phyloP scores from a whole-genome alignment of 2,888 invertebrate genomes.

The Macrosoma leucophasiata region DNA sequence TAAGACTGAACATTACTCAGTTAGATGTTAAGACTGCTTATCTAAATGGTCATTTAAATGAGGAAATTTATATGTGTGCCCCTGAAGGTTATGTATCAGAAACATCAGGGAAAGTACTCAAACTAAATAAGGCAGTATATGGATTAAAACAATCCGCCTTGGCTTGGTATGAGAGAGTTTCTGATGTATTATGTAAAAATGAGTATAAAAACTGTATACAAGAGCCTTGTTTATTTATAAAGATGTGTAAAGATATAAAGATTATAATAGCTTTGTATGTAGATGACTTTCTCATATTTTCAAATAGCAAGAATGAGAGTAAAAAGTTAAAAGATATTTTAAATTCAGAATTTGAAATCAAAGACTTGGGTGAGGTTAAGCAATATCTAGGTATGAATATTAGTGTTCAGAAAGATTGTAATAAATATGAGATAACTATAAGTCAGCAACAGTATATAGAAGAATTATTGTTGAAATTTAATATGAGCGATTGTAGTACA shows the following conservation, averaged over 20 bases:
- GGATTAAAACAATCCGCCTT: conserved; percentile 9
- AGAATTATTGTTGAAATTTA: no score
- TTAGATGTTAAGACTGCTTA: conserved; percentile 10
- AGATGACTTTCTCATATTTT: conserved; percentile 1
- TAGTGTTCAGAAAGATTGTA: no score
- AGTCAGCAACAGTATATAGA: no score
- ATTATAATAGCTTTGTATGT: no score
- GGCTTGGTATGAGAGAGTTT: conserved; percentile 6
- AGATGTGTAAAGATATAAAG: no score
- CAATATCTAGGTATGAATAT: no score
- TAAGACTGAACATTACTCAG: conserved; percentile 1
- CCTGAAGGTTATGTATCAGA: conserved; percentile 5
- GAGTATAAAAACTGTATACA: conserved; percentile 3
- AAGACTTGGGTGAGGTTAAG: conserved; percentile 1
- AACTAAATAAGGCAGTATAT: no score
- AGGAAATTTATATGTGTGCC: conserved; percentile 4
- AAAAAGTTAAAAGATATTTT: no score
- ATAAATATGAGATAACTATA: no score
- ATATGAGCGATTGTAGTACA: no score
- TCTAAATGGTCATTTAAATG: conserved; percentile 9
- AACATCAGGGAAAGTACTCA: conserved; percentile 1
- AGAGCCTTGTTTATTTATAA: no score
- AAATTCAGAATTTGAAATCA: conserved; percentile 3
- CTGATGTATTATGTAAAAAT: conserved; percentile 6
- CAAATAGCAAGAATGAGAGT: not conserved